phyloP scores from a whole-genome alignment of 2,113 vertebrate species.

The Gyps fulvus region DNA sequence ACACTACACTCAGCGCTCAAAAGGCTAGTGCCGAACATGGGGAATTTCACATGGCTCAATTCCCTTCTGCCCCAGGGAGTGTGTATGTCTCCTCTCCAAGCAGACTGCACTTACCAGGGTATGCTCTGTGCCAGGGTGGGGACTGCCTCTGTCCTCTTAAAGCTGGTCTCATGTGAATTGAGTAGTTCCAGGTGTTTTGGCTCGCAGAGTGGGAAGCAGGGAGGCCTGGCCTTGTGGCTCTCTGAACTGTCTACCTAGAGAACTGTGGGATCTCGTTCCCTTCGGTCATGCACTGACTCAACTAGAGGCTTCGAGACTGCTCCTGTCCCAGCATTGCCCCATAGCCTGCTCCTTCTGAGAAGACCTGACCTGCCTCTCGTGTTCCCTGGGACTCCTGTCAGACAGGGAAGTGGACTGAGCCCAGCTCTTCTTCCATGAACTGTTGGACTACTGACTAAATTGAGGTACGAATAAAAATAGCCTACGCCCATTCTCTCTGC shows the following conservation, averaged over 20 bases:
- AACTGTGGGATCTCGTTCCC: neutral
- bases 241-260: neutral
- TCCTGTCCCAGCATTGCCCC: neutral
- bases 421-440: neutral
- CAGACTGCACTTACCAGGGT: neutral
- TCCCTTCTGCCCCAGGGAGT: neutral
- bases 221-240: neutral
- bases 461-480: constrained; percentile 46
- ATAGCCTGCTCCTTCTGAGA: neutral
- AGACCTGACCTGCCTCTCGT: neutral
- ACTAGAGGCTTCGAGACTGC: neutral
- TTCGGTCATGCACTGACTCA: neutral
- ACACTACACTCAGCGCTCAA: neutral
- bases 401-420: neutral
- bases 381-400: neutral
- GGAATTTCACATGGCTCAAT: constrained; percentile 41
- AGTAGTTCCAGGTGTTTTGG: neutral
- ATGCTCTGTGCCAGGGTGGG: neutral
- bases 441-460: constrained; percentile 20
- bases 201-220: neutral
- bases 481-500: constrained; percentile 6
- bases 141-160: neutral
- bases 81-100: neutral
- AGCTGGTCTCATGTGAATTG: neutral
- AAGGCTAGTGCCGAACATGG: neutral